Conservation (phyloP, 2,888 invertebrate genomes). For the Tortricodes alternella region DNA sequence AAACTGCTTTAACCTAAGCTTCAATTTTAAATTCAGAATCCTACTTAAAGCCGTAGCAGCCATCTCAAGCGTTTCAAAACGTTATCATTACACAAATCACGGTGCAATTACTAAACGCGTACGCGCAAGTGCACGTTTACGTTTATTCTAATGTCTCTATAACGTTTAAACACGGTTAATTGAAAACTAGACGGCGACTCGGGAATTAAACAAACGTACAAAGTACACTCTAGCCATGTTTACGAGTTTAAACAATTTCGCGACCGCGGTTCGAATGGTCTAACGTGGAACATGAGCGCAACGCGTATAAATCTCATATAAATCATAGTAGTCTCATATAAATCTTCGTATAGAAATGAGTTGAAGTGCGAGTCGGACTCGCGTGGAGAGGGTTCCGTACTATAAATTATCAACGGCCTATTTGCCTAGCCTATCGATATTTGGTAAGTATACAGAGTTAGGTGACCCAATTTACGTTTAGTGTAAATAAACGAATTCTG, state of each 20-base stretch:
- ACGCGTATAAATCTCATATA: conserved; percentile 18
- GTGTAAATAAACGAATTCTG: no score
- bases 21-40: no score
- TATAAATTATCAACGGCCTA: no score
- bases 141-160: conserved; percentile 28
- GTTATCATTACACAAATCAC: conserved; percentile 24
- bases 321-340: no score
- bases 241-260: conserved; percentile 31
- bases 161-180: conserved; percentile 31
- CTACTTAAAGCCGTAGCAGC: not conserved
- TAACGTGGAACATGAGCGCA: conserved; percentile 9
- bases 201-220: conserved; percentile 31
- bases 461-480: no score
- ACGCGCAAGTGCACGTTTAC: conserved; percentile 22
- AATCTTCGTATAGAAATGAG: no score
- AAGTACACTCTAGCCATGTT: conserved; percentile 27
- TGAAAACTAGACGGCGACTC: conserved; percentile 28
- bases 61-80: not conserved
- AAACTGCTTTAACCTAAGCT: no score
- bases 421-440: no score
- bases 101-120: conserved; percentile 19
- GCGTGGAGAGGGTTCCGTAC: no score
- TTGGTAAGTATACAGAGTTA: no score
- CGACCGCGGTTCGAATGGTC: conserved; percentile 21
- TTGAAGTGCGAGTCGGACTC: no score